Evolutionary conservation across 2,888 invertebrate species (phyloP), one percentile per base, ranked within the genome.

Genomic region (Polymixis lichenea): DNA sequence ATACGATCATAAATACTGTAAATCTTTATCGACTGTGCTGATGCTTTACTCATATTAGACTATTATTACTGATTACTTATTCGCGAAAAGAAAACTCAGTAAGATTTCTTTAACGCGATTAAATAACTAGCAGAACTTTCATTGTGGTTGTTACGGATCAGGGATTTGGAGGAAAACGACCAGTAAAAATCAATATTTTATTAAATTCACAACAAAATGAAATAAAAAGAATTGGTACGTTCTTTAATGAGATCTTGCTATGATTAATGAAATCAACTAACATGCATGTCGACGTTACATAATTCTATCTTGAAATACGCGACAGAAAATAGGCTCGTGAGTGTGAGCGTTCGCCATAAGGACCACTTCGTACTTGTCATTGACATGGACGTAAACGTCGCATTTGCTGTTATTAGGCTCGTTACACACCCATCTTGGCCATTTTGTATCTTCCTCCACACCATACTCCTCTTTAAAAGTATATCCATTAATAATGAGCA

Each of bases 401-500:
- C 95, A 95, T 83, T 94, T 93, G 77, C 79, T 89, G 68, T 90
- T 90, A 25, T 86, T 91, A 7, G 92, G 92, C 67, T 94, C 95
- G 83, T 91, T 93, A 81, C 95, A 95, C 51, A 90, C 91, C 95
- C 95, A 95, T 84, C 91, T 90, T 4, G 94, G 80, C 77, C 77
- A 77, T 66, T 76, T 81, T 46, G 81, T 81, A 55, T 91, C 91
- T 46, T 90, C 91, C 7, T 75, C 55, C n/a, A 91, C 89, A 72
- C 89, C 89, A 19, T 89, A 86, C 71, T 93, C 92, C 72, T 91
- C 91, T 80, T 92, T 93, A 87, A 94, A 95, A n/a, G 93, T 94
- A 79, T 95, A 94, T 4, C 95, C 95, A 77, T 95, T 94, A 71
- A 95, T 93, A 78, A 95, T 92, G 19, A 95, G 92, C 67, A 94